Evolutionary conservation across 2,797 vertebrate genomes (phyloP).

Genomic region (Phalloptychus januarius): DNA sequence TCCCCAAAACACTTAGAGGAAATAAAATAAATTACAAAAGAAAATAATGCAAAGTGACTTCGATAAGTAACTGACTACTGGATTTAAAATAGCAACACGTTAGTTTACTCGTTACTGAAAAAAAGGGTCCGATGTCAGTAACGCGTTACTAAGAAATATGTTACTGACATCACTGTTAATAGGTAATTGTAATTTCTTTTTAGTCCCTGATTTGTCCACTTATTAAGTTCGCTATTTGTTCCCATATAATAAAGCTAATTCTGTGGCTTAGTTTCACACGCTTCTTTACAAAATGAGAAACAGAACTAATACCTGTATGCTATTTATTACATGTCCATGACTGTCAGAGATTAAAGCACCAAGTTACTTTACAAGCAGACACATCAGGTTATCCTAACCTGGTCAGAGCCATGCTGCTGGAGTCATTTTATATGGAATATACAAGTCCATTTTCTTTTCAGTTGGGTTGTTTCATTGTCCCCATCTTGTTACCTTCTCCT

Average conservation of each 20-base stretch:
- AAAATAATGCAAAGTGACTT: no score
- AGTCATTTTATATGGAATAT: slow-evolving; percentile 18
- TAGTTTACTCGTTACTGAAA: no score
- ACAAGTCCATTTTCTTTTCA: slow-evolving; percentile 17
- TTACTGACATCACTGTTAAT: no score
- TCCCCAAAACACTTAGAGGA: no score
- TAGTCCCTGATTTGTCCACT: neutral
- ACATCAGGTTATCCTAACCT: slow-evolving; percentile 38
- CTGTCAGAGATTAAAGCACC: slow-evolving; percentile 31
- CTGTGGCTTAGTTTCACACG: slow-evolving; percentile 2
- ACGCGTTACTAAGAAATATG: no score
- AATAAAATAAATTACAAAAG: no score
- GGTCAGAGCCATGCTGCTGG: slow-evolving; percentile 15
- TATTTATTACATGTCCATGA: slow-evolving; percentile 30
- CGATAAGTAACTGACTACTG: no score
- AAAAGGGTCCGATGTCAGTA: no score
- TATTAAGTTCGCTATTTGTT: neutral
- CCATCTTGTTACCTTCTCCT: slow-evolving; percentile 28
- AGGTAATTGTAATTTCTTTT: neutral
- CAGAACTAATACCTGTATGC: slow-evolving; percentile 52
- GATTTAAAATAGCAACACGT: no score
- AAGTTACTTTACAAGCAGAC: slow-evolving; percentile 23
- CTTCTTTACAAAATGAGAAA: slow-evolving; percentile 27
- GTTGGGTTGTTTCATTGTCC: slow-evolving; percentile 21
- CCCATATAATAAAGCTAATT: neutral